Evolutionary conservation across 2,113 vertebrate genomes (phyloP).

Genomic region (Corydoras sp.): DNA sequence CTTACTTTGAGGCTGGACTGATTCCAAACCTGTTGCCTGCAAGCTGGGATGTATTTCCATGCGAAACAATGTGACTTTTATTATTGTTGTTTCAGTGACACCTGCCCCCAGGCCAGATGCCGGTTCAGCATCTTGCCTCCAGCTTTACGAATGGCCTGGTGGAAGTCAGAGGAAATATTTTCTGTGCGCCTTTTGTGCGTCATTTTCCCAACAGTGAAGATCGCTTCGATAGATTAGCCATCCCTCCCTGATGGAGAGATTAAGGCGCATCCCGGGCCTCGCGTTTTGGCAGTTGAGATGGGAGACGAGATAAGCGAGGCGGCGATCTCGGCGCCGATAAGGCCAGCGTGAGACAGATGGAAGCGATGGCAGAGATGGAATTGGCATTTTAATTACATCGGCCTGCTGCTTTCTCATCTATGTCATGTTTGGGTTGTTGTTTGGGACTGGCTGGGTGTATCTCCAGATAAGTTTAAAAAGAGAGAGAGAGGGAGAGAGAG

Average conservation of each 20-base stretch:
- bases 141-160: conserved; percentile 31
- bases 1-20: too few species aligned
- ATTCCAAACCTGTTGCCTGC: too few species aligned
- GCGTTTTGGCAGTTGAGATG: conserved; percentile 73
- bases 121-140: conserved; percentile 34
- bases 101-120: conserved; percentile 16
- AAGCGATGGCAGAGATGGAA: conserved; percentile 48
- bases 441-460: conserved; percentile 54
- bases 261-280: conserved; percentile 61
- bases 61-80: conserved; percentile 25
- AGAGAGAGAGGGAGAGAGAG: conserved; percentile 31
- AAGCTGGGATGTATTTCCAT: not conserved
- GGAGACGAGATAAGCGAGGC: conserved; percentile 49
- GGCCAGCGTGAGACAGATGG: conserved; percentile 49
- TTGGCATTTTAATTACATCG: conserved; percentile 67
- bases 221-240: conserved; percentile 60
- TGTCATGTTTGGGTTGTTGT: conserved; percentile 52
- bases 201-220: conserved; percentile 66
- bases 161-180: conserved; percentile 56
- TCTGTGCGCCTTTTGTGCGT: conserved; percentile 71
- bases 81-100: conserved; percentile 20
- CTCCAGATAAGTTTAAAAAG: conserved; percentile 55
- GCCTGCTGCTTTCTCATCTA: conserved; percentile 53
- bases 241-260: conserved; percentile 64
- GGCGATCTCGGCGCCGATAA: conserved; percentile 47